Percentiles rank a stretch among this genome's conserved stretches.
These are phyloP conservation scores for Nesidiocoris tenuis DNA, from an alignment of 2,888 invertebrate species.

Conservation along the genomic window DNA sequence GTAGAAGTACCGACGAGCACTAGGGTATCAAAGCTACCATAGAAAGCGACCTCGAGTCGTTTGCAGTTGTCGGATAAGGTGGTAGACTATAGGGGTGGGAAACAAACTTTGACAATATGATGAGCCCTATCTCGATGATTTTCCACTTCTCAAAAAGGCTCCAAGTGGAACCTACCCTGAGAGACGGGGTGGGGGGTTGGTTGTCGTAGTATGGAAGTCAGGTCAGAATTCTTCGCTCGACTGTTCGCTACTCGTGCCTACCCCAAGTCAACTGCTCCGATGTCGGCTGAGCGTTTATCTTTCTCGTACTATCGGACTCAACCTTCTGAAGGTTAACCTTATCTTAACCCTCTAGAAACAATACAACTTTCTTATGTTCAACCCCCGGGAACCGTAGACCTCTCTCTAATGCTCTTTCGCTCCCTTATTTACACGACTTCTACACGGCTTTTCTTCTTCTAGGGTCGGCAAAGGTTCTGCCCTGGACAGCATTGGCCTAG, in stretches of 20 bases:
- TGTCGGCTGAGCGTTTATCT: neutral
- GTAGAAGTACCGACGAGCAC: no score
- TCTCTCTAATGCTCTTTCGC: neutral
- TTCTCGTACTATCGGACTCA: neutral
- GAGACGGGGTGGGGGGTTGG: no score
- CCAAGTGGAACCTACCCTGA: neutral
- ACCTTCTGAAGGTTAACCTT: neutral
- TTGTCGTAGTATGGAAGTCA: no score
- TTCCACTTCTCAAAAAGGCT: neutral
- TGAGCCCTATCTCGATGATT: neutral
- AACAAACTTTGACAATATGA: neutral
- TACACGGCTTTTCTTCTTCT: no score
- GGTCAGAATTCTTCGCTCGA: neutral
- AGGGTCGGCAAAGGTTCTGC: no score
- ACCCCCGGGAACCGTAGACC: neutral
- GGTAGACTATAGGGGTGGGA: neutral
- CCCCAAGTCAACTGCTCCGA: neutral
- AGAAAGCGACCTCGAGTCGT: neutral
- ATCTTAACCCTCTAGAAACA: neutral
- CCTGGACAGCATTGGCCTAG: no score
- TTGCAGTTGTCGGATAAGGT: neutral
- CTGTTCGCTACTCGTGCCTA: neutral
- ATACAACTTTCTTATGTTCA: neutral
- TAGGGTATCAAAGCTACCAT: neutral
- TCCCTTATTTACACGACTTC: no score